Percentiles rank a stretch among this genome's conserved stretches.
These are phyloP conservation scores for Ondatra zibethicus DNA, from an alignment of 2,113 vertebrate genomes.

Conservation along the genomic window DNA sequence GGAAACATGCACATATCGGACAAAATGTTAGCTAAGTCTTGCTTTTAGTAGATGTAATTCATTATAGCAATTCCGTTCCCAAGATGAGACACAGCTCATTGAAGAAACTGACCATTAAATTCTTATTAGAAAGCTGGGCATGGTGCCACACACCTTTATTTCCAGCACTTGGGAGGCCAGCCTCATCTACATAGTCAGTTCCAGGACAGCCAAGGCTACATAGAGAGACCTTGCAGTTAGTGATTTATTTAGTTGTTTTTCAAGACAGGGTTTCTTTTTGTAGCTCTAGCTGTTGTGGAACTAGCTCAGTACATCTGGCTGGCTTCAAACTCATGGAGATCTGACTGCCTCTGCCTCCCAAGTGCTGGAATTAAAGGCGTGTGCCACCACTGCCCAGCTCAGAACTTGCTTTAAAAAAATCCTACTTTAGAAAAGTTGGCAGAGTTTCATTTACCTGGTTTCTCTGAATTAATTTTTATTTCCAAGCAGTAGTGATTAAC, in stretches of 20 bases:
- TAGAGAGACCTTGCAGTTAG: background rate
- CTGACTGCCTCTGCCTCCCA: background rate
- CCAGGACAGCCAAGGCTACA: background rate
- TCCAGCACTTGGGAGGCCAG: background rate
- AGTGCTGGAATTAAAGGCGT: background rate
- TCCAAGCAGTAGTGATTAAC: slow-evolving; percentile 86
- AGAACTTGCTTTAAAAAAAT: background rate
- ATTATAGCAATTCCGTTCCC: background rate
- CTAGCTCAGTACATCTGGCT: background rate
- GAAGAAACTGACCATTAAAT: slow-evolving; percentile 42
- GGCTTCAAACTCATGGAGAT: background rate
- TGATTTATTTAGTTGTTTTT: background rate
- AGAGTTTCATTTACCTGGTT: slow-evolving; percentile 73
- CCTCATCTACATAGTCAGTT: background rate
- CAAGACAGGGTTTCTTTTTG: background rate
- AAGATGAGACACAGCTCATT: background rate
- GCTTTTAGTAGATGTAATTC: slow-evolving; percentile 26
- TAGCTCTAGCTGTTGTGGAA: background rate
- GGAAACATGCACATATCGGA: background rate
- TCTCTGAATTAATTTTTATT: slow-evolving; percentile 83
- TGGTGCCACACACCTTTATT: background rate
- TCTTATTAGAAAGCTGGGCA: background rate
- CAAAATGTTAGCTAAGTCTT: background rate
- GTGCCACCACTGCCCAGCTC: background rate
- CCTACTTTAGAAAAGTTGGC: slow-evolving; percentile 73